Conservation (phyloP, 2,888 invertebrate species). For the Eudemis profundana region DNA sequence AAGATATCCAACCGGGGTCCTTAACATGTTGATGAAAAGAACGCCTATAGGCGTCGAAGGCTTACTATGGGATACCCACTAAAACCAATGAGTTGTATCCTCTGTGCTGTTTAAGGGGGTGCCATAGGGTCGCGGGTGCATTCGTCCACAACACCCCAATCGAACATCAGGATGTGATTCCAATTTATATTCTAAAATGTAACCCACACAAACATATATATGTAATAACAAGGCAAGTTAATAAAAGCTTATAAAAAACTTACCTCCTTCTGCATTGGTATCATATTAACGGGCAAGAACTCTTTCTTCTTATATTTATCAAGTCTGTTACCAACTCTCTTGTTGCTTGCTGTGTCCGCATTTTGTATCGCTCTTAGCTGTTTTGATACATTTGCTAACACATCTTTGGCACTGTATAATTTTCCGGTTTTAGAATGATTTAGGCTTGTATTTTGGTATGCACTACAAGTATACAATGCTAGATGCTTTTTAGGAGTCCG, state of each 20-base stretch:
- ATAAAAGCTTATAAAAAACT: slow-evolving; percentile 28
- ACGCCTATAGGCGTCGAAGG: no score
- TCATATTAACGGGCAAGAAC: slow-evolving; percentile 58
- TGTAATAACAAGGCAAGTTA: no score
- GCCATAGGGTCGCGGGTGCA: no score
- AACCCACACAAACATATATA: no score
- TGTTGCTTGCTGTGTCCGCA: slow-evolving; percentile 58
- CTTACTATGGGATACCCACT: no score
- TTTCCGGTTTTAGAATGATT: slow-evolving; percentile 3
- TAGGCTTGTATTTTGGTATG: slow-evolving; percentile 37
- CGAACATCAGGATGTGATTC: no score
- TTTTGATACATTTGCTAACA: slow-evolving; percentile 61
- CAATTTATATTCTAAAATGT: no score
- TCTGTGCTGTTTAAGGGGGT: no score
- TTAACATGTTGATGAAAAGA: no score
- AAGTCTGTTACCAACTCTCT: slow-evolving; percentile 44
- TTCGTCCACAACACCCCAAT: no score
- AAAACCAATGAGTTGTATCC: no score
- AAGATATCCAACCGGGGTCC: no score
- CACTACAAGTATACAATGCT: slow-evolving; percentile 55
- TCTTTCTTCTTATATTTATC: slow-evolving; percentile 51
- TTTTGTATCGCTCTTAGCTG: slow-evolving; percentile 69
- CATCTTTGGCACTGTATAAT: slow-evolving; percentile 57
- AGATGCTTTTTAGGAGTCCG: slow-evolving; percentile 46
- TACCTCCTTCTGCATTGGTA: slow-evolving; percentile 49